Conservation (phyloP, 2,797 vertebrate genomes). For the Amniataba percoides region DNA sequence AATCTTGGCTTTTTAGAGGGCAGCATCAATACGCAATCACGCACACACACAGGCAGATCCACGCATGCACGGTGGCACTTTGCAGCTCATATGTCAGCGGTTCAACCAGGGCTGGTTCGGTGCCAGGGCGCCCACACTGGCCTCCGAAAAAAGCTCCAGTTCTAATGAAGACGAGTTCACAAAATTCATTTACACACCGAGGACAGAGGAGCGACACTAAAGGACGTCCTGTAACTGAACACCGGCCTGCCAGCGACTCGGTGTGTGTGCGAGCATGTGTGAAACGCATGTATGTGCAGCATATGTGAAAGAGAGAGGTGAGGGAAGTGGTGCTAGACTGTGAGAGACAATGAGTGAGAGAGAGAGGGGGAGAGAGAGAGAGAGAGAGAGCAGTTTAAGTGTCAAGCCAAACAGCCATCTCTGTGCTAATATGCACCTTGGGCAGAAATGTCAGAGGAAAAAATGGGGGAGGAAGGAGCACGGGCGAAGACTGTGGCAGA, state of each 20-base stretch:
- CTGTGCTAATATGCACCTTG: conserved; percentile 31
- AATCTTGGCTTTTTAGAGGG: conserved; percentile 74
- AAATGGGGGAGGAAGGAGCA: conserved; percentile 19
- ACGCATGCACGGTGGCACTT: conserved; percentile 52
- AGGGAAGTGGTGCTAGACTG: conserved; percentile 21
- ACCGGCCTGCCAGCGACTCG: conserved; percentile 35
- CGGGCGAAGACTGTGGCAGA: conserved; percentile 25
- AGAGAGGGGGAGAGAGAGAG: conserved; percentile 23
- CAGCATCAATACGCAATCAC: conserved; percentile 39
- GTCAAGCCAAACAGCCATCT: conserved; percentile 44
- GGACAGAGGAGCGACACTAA: conserved; percentile 19
- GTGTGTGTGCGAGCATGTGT: conserved; percentile 48
- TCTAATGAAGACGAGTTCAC: conserved; percentile 53
- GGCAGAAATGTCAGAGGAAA: conserved; percentile 54
- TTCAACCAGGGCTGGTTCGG: conserved; percentile 18
- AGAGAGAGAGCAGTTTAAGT: conserved; percentile 22
- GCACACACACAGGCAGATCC: conserved; percentile 30
- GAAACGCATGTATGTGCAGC: conserved; percentile 41
- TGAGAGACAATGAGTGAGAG: conserved; percentile 27
- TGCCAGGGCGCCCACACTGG: conserved; percentile 21
- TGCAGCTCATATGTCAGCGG: conserved; percentile 55
- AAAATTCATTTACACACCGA: conserved; percentile 43
- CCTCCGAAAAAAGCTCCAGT: conserved; percentile 28
- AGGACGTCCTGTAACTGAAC: conserved; percentile 56
- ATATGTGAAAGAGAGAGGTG: conserved; percentile 27